These are phyloP conservation scores for Heliconius ethilla DNA, from an alignment of 2,888 invertebrate genomes.

Conservation along the genomic window DNA sequence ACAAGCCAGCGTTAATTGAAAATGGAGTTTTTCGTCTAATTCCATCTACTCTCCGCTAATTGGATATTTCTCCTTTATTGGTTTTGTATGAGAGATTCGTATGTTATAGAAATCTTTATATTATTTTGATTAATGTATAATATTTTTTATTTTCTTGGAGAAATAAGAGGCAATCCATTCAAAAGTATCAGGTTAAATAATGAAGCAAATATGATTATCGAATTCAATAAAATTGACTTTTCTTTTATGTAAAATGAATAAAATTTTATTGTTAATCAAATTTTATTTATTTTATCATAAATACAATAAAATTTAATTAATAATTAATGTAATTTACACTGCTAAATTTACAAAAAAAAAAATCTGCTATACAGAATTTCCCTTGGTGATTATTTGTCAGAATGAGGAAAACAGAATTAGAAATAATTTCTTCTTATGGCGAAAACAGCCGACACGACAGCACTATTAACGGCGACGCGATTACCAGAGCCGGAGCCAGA, in stretches of 20 bases:
- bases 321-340: background rate
- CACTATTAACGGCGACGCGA: slow-evolving; percentile 46
- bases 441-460: slow-evolving; percentile 45
- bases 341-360: slow-evolving; percentile 36
- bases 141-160: background rate
- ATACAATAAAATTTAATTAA: too few species aligned
- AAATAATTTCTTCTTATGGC: slow-evolving; percentile 47
- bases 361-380: slow-evolving; percentile 38
- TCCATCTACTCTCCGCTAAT: slow-evolving; percentile 48
- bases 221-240: background rate
- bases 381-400: slow-evolving; percentile 41
- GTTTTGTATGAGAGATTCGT: slow-evolving; percentile 15
- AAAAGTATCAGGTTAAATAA: background rate
- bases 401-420: slow-evolving; percentile 43
- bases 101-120: background rate
- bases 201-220: too few species aligned
- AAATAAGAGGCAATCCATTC: rapidly evolving
- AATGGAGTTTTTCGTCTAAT: slow-evolving; percentile 70
- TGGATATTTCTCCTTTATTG: slow-evolving; percentile 39
- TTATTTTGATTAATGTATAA: background rate
- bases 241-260: too few species aligned
- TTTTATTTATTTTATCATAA: too few species aligned
- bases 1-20: slow-evolving; percentile 78
- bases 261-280: too few species aligned
- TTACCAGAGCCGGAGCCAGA: slow-evolving; percentile 38